A percentile compares a stretch with the other conserved stretches of the same genome.
These are phyloP conservation scores for Euplexia lucipara DNA, from an alignment of 2,888 invertebrate species.

Conservation along the genomic window DNA sequence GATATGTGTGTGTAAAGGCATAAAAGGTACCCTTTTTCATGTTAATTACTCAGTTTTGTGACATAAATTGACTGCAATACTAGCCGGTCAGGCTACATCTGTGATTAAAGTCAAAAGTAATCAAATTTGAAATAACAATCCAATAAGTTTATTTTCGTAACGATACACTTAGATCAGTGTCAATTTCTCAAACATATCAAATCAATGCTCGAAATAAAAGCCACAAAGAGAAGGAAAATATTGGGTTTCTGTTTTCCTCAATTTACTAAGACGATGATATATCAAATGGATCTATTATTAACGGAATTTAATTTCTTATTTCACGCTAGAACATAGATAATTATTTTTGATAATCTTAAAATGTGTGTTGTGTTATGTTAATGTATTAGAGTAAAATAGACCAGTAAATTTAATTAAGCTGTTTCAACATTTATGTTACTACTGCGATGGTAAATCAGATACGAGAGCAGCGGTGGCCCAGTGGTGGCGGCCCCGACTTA, in stretches of 20 bases:
- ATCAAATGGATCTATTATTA: slow-evolving; percentile 16
- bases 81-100: neutral
- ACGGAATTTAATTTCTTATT: neutral
- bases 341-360: too few relatives aligned
- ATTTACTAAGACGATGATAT: slow-evolving; percentile 23
- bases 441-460: too few relatives aligned
- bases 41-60: neutral
- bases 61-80: neutral
- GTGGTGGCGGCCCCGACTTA: too few relatives aligned
- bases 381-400: too few relatives aligned
- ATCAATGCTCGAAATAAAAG: slow-evolving; percentile 27
- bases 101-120: slow-evolving; percentile 1
- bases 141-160: slow-evolving; percentile 11
- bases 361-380: too few relatives aligned
- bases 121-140: slow-evolving; percentile 23
- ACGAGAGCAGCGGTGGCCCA: too few relatives aligned
- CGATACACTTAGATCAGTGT: slow-evolving; percentile 42
- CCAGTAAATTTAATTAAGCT: too few relatives aligned
- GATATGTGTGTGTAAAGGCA: too few relatives aligned
- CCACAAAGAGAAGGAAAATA: slow-evolving; percentile 30
- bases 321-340: neutral
- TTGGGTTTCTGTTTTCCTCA: slow-evolving; percentile 47
- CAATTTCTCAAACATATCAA: slow-evolving; percentile 28
- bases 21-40: too few relatives aligned
- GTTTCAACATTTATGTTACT: too few relatives aligned